Evolutionary conservation across 2,888 invertebrate genomes (phyloP).

Genomic region (Cryptus armator): DNA sequence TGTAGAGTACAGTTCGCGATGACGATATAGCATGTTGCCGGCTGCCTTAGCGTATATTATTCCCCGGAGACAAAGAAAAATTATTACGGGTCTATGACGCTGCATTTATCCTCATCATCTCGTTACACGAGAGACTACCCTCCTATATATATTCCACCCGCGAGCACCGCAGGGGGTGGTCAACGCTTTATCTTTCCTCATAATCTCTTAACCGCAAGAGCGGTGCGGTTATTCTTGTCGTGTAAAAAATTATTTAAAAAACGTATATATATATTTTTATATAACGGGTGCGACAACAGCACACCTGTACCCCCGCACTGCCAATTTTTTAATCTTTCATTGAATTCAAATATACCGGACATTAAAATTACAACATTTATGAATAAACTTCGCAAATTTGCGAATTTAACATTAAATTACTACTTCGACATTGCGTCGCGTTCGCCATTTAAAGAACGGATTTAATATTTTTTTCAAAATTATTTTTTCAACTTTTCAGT

Average conservation of each 20-base stretch:
- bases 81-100: slow-evolving; percentile 19
- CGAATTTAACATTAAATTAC: no score
- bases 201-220: not conserved
- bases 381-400: no score
- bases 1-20: not conserved
- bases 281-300: not conserved
- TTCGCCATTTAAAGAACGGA: no score
- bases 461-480: no score
- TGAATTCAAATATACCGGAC: no score
- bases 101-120: slow-evolving; percentile 20
- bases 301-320: not conserved
- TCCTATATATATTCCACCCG: not conserved
- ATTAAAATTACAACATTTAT: no score
- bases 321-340: no score
- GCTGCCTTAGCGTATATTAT: not conserved
- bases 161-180: not conserved
- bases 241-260: not conserved
- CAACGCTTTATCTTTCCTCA: not conserved
- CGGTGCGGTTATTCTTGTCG: no score
- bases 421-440: no score
- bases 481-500: no score
- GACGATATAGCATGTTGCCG: not conserved
- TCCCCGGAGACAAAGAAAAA: slow-evolving; percentile 23
- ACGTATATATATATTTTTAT: not conserved
- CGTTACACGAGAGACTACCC: not conserved